Evolutionary conservation across 2,797 vertebrate genomes (phyloP), one percentile per base, ranked within the genome.

Genomic region (Danio choprae): DNA sequence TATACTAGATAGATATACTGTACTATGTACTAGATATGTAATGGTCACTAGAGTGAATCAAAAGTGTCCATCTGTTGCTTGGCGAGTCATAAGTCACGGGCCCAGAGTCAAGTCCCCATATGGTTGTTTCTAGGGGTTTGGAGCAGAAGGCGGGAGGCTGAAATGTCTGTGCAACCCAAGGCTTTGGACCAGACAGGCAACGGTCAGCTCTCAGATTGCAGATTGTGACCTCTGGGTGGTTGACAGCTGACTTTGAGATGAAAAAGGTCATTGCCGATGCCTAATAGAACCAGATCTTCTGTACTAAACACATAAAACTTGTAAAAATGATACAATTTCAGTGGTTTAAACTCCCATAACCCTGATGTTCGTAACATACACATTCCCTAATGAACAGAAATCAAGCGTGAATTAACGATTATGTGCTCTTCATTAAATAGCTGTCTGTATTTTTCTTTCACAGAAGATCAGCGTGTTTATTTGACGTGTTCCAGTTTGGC

Each of bases 401-500:
- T 67, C 69, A 40, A 62, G 65, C 83, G 73, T 84, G 84, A 88
- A 88, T 89, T 84, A 80, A 64, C 87, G 74, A 78, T 88, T 86
- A 85, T 81, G 81, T 82, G 72, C 72, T 63, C 55, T 55, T 72
- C 44, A 70, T 84, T 78, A 78, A 78, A 43, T 79, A 77, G 76
- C 84, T 44, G 83, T 85, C 79, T 51, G 60, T 83, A 76, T 72
- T 84, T 75, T 84, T 83, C 87, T 89, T 90, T 86, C 84, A 89
- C 84, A 83, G 64, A 38, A 11, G 7, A 16, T 78, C 36, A 70
- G 7, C 13, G 6, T 59, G 83, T 88, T 86, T 86, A 85, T 87
- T 90, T 82, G 85, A 88, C 89, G 81, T 88, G 89, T 89, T 89
- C 81, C 77, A 84, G 83, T 89, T 86, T 81, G 78, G 83, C 22